A percentile compares a stretch with the other conserved stretches of the same genome.
phyloP scores from a whole-genome alignment of 2,888 invertebrate genomes.

The Linnaemya vulpina region DNA sequence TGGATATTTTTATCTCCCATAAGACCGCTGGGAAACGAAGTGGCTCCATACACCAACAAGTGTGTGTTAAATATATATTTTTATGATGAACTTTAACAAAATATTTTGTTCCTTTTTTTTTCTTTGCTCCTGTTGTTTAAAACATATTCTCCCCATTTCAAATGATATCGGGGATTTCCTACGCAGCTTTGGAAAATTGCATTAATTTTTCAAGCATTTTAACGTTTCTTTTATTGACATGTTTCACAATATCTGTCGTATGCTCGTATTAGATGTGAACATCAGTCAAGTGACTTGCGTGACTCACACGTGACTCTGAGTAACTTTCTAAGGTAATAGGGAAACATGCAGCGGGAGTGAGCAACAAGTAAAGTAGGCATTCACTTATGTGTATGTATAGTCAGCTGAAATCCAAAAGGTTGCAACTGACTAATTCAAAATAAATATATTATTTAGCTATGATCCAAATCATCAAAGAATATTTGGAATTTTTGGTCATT shows the following conservation, averaged over 20 bases:
- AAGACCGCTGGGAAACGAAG: conserved; percentile 14
- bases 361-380: too few species aligned
- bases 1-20: background rate
- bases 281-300: background rate
- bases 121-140: background rate
- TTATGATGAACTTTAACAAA: conserved; percentile 25
- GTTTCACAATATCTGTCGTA: background rate
- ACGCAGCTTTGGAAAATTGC: conserved; percentile 27
- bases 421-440: too few species aligned
- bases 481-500: too few species aligned
- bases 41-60: background rate
- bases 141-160: conserved; percentile 11
- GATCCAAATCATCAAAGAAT: too few species aligned
- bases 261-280: background rate
- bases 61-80: conserved; percentile 23
- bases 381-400: too few species aligned
- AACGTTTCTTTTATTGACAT: conserved; percentile 45
- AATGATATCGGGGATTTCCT: conserved; percentile 16
- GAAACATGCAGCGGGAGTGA: too few species aligned
- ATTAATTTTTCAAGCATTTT: conserved; percentile 51
- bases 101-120: background rate
- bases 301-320: background rate
- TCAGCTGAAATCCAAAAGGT: too few species aligned
- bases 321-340: background rate
- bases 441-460: too few species aligned